Conservation (phyloP, 1,140 invertebrate genomes). For the Achatina immaculata region DNA sequence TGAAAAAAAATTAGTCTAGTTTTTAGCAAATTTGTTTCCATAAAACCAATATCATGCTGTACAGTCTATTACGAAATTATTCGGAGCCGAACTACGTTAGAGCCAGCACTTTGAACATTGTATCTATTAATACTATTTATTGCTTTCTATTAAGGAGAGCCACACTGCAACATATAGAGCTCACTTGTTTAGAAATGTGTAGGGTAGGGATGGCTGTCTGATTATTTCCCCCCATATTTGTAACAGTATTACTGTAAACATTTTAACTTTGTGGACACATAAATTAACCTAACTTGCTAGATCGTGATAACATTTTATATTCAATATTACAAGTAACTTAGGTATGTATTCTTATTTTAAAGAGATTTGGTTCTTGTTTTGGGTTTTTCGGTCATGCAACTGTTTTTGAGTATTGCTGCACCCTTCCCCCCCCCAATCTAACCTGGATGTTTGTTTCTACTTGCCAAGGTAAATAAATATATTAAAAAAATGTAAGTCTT, state of each 20-base stretch:
- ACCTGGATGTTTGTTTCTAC: conserved; percentile 42
- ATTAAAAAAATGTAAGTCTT: conserved; percentile 11
- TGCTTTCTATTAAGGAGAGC: conserved; percentile 2
- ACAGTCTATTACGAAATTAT: no score
- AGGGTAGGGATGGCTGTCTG: not conserved
- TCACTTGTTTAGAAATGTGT: not conserved
- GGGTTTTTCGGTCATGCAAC: conserved; percentile 25
- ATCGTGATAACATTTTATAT: conserved; percentile 19
- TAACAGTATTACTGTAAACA: conserved; percentile 27
- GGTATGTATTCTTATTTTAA: conserved; percentile 10
- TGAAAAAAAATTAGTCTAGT: no score
- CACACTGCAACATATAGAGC: not conserved
- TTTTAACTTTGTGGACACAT: conserved; percentile 20
- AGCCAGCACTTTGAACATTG: not conserved
- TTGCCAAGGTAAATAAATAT: conserved; percentile 44
- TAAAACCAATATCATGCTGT: no score
- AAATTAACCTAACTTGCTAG: not conserved
- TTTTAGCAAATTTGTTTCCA: no score
- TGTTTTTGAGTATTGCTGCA: conserved; percentile 39
- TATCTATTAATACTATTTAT: not conserved
- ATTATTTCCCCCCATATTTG: not conserved
- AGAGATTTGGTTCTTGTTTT: not conserved
- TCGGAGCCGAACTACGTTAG: no score
- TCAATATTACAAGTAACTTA: conserved; percentile 30
- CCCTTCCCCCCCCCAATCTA: conserved; percentile 33